Conservation (phyloP, 2,113 vertebrate genomes). For the Coturnix japonica region DNA sequence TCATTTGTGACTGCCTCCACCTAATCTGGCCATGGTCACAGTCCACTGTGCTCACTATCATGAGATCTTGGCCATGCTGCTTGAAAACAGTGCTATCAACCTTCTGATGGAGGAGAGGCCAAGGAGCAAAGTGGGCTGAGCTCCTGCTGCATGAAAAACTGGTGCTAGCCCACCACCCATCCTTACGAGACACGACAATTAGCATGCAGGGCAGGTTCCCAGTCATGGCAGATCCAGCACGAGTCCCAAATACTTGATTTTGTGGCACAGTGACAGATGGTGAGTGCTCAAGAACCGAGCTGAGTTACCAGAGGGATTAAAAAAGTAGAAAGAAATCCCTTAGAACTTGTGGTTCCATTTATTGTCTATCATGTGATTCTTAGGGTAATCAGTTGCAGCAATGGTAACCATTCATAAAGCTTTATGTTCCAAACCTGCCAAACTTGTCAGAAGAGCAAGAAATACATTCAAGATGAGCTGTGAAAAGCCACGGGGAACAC, state of each 20-base stretch:
- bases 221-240: rapidly evolving
- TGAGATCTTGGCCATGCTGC: background rate
- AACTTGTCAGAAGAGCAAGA: background rate
- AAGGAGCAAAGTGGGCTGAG: background rate
- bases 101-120: rapidly evolving
- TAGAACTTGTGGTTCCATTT: background rate
- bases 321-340: background rate
- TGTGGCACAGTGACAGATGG: background rate
- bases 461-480: background rate
- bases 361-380: background rate
- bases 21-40: too few relatives aligned
- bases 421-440: background rate
- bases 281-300: background rate
- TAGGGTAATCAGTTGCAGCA: background rate
- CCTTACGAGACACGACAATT: background rate
- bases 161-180: background rate
- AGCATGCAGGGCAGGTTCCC: background rate
- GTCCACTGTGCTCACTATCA: background rate
- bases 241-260: background rate
- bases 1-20: rapidly evolving
- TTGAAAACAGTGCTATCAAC: background rate
- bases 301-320: background rate
- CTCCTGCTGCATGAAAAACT: background rate
- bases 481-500: background rate
- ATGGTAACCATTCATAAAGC: background rate